A percentile compares a stretch with the other conserved stretches of the same genome.
These are phyloP conservation scores for Tyrophagus putrescentiae DNA, from an alignment of 1,140 invertebrate genomes.

Conservation along the genomic window DNA sequence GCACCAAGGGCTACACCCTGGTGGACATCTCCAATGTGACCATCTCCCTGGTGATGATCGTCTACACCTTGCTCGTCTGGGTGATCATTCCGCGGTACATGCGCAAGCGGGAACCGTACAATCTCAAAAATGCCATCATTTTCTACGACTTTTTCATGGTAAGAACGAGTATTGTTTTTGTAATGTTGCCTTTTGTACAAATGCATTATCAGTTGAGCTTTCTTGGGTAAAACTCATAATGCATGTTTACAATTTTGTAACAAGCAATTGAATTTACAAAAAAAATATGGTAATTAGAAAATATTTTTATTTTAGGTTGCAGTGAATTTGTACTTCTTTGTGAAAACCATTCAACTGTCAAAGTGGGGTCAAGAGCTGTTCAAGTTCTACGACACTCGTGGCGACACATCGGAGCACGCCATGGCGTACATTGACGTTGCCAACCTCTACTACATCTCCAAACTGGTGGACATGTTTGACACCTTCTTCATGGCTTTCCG, in stretches of 20 bases:
- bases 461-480: conserved; percentile 86
- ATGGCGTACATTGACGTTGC: conserved; percentile 20
- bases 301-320: conserved; percentile 15
- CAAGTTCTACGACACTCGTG: conserved; percentile 1
- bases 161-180: neutral
- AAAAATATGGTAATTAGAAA: too few relatives aligned
- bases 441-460: conserved; percentile 74
- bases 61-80: conserved; percentile 43
- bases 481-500: conserved; percentile 84
- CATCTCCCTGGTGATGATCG: conserved; percentile 32
- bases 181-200: neutral
- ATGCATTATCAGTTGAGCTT: too few relatives aligned
- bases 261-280: neutral
- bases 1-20: conserved; percentile 72
- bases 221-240: neutral
- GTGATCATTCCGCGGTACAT: conserved; percentile 63
- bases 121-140: conserved; percentile 44
- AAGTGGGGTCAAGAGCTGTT: conserved; percentile 22
- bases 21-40: conserved; percentile 52
- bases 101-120: conserved; percentile 65
- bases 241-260: neutral
- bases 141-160: conserved; percentile 36
- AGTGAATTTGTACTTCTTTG: conserved; percentile 26
- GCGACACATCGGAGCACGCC: neutral
- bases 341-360: conserved; percentile 16